Evolutionary conservation across 2,888 invertebrate species (phyloP), one percentile per base, ranked within the genome.

Genomic region (Resseliella maxima): DNA sequence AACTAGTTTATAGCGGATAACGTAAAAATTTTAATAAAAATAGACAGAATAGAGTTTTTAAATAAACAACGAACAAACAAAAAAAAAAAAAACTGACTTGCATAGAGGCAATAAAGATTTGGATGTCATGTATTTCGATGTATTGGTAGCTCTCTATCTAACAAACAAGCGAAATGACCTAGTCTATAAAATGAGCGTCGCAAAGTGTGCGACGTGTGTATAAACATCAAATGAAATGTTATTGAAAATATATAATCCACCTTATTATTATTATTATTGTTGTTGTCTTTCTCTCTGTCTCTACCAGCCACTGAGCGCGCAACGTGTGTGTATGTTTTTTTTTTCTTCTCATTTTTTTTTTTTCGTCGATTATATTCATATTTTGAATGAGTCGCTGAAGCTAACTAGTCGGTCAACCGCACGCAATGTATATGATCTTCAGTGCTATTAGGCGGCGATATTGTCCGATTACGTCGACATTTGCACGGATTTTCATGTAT

Each of bases 201-300:
- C 8, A 64, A 2, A n/a, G 38, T 38, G 83, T 38, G 38, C 24
- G 24, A 38, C n/a, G 38, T 38, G 24, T 83, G 83, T 83, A 24
- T 83, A 83, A 83, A 83, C 83, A 83, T n/a, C 38, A 38, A 83
- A 81, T 81, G 81, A 81, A 81, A 83, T 83, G 83, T 38, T 83
- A 83, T 83, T 83, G 83, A 83, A 83, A 83, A 83, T 72, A 64
- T 81, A 3, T 81, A 36, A 35, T 81, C 36, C 41, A 83, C 83
- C n/a, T n/a, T n/a, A n/a, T n/a, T n/a, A n/a, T n/a, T n/a, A n/a
- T n/a, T n/a, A n/a, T n/a, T n/a, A n/a, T n/a, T n/a, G n/a, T n/a
- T n/a, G n/a, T n/a, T n/a, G n/a, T n/a, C n/a, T n/a, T 35, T 81
- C 2, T 50, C 12, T 41, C 41, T 41, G 6, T 41, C 41, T 41